phyloP scores from a whole-genome alignment of 1,140 invertebrate species.

The Pinna nobilis region DNA sequence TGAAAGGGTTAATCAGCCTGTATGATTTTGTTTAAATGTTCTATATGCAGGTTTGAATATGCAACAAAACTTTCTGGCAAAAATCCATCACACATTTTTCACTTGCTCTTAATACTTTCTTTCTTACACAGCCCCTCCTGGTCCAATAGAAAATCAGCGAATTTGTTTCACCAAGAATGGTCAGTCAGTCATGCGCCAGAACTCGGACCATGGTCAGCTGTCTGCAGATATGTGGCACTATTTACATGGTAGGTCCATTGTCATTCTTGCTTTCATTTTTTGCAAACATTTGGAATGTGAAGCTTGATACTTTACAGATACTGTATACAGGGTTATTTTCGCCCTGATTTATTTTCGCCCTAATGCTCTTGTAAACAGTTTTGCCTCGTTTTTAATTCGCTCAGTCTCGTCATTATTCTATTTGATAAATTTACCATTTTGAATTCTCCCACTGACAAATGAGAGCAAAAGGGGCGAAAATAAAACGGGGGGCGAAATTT shows the following conservation, averaged over 20 bases:
- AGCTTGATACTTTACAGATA: too few species aligned
- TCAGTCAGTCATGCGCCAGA: constrained; percentile 73
- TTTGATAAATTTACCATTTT: too few species aligned
- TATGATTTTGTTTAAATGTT: background rate
- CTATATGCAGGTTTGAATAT: background rate
- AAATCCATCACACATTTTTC: background rate
- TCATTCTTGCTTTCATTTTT: background rate
- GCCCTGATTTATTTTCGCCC: too few species aligned
- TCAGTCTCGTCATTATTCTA: too few species aligned
- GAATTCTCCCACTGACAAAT: too few species aligned
- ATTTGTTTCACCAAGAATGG: constrained; percentile 80
- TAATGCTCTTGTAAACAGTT: too few species aligned
- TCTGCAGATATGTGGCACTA: constrained; percentile 90
- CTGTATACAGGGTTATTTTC: too few species aligned
- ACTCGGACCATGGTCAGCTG: constrained; percentile 89
- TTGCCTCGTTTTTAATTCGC: too few species aligned
- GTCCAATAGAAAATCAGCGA: constrained; percentile 89
- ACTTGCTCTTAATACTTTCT: too few species aligned
- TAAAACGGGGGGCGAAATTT: background rate
- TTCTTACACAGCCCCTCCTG: constrained; percentile 81
- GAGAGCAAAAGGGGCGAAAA: too few species aligned
- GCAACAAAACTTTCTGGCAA: background rate
- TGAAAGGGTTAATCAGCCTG: too few species aligned
- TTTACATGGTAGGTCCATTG: constrained; percentile 77
- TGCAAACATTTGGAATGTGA: background rate